phyloP scores from a whole-genome alignment of 2,888 invertebrate species.

The Cheilosia pagana region DNA sequence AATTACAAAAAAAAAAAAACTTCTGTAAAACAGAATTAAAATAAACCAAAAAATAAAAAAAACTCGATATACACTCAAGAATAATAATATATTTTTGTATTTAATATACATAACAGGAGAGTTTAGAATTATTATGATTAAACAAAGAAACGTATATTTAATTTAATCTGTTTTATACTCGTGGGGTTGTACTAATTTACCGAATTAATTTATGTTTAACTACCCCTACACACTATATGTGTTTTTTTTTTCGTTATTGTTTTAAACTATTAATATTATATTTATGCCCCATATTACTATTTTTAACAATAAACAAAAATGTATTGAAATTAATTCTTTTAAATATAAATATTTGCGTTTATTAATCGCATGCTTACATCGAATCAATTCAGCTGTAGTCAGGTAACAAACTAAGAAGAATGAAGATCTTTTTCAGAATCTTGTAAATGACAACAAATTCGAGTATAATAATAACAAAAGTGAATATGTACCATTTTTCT shows the following conservation, averaged over 20 bases:
- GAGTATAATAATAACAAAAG: slow-evolving; percentile 3
- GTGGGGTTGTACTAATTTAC: slow-evolving; percentile 64
- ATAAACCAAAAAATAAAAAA: slow-evolving; percentile 46
- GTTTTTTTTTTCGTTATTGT: slow-evolving; percentile 40
- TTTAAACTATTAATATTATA: slow-evolving; percentile 5
- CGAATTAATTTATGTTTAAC: slow-evolving; percentile 43
- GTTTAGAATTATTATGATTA: slow-evolving; percentile 49
- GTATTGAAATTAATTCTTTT: slow-evolving; percentile 49
- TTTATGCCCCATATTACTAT: slow-evolving; percentile 37
- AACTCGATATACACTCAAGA: slow-evolving; percentile 66
- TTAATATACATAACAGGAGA: slow-evolving; percentile 58
- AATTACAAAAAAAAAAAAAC: slow-evolving; percentile 46
- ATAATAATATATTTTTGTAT: slow-evolving; percentile 75
- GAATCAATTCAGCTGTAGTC: slow-evolving; percentile 32
- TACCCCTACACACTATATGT: slow-evolving; percentile 12
- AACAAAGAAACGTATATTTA: slow-evolving; percentile 42
- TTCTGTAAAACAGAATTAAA: slow-evolving; percentile 73
- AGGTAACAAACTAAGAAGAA: slow-evolving; percentile 38
- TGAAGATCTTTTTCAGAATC: slow-evolving; percentile 21
- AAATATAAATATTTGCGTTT: slow-evolving; percentile 51
- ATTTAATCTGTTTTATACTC: slow-evolving; percentile 68
- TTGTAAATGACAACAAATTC: not conserved
- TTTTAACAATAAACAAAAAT: slow-evolving; percentile 54
- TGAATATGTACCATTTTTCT: not conserved
- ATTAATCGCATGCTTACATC: slow-evolving; percentile 70